Evolutionary conservation across 2,113 vertebrate genomes (phyloP).

Genomic region (Megalops atlanticus): DNA sequence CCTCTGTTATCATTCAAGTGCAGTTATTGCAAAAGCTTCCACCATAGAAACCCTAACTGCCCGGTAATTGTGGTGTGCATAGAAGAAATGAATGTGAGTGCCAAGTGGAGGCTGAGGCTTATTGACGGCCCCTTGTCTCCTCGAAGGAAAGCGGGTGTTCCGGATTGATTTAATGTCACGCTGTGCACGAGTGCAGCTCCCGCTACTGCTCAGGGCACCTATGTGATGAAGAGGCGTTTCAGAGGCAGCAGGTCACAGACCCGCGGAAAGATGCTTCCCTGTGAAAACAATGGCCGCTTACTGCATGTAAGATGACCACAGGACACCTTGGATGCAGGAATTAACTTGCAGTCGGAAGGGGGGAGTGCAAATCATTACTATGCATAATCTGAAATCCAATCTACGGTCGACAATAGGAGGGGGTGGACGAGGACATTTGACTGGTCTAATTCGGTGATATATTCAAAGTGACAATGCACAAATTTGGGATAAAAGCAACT

Average conservation of each 20-base stretch:
- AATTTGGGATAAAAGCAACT: not conserved
- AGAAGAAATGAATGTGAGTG: conserved; percentile 45
- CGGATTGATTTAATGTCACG: conserved; percentile 49
- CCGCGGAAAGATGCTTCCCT: not conserved
- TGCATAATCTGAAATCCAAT: conserved; percentile 17
- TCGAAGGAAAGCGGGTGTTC: conserved; percentile 35
- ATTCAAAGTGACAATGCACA: conserved; percentile 6
- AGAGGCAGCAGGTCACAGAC: conserved; percentile 11
- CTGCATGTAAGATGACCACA: conserved; percentile 6
- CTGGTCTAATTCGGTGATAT: conserved; percentile 15
- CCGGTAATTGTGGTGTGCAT: conserved; percentile 48
- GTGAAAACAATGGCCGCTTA: conserved; percentile 9
- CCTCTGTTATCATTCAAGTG: conserved; percentile 31
- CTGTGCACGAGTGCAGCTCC: not conserved
- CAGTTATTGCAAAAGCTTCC: conserved; percentile 42
- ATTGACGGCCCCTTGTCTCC: conserved; percentile 40
- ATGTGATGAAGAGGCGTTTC: conserved; percentile 15
- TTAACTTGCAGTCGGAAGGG: conserved; percentile 7
- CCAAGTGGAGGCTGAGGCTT: conserved; percentile 32
- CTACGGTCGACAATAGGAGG: not conserved
- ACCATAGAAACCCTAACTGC: conserved; percentile 38
- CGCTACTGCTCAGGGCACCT: not conserved
- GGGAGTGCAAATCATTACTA: conserved; percentile 17
- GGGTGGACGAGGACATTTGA: not conserved
- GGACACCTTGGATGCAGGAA: conserved; percentile 25